These are phyloP conservation scores for Luidia sarsii DNA, from an alignment of 53 echinoderm and acorn worm genomes.

Conservation along the genomic window DNA sequence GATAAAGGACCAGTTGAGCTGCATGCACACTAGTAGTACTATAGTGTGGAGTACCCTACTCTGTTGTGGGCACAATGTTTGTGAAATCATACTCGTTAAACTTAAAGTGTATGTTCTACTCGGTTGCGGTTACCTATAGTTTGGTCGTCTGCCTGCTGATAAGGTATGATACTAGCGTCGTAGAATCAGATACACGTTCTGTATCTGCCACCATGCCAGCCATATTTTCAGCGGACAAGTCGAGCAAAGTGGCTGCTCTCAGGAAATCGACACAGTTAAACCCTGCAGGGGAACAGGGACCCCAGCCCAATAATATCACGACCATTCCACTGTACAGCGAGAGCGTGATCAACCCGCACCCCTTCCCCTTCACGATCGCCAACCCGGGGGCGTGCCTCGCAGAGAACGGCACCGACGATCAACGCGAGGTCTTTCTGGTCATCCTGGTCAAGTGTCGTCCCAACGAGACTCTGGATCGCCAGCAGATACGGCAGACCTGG, in stretches of 20 bases:
- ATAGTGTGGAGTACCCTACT: too few species aligned
- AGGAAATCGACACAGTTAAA: not conserved
- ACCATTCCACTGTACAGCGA: slow-evolving; percentile 24
- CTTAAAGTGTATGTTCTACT: slow-evolving; percentile 24
- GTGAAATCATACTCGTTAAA: not conserved
- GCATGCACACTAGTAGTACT: too few species aligned
- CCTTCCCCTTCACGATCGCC: slow-evolving; percentile 37
- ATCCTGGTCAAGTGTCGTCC: slow-evolving; percentile 47
- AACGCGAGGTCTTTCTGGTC: slow-evolving; percentile 28
- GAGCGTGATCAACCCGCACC: slow-evolving; percentile 35
- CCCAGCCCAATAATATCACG: not conserved
- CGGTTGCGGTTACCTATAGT: slow-evolving; percentile 1
- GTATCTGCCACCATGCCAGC: not conserved
- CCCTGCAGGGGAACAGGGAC: not conserved
- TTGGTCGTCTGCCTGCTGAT: slow-evolving; percentile 5
- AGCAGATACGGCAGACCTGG: slow-evolving; percentile 45
- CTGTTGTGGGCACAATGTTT: not conserved
- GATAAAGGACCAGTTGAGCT: too few species aligned
- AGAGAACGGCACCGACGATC: not conserved
- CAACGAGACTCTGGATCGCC: slow-evolving; percentile 32
- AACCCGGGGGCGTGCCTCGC: slow-evolving; percentile 29
- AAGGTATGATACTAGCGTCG: not conserved
- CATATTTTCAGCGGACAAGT: not conserved
- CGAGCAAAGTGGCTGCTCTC: not conserved
- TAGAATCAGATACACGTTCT: not conserved